Conservation (phyloP, 1,140 invertebrate species). For the Melipona quadrifasciata region DNA sequence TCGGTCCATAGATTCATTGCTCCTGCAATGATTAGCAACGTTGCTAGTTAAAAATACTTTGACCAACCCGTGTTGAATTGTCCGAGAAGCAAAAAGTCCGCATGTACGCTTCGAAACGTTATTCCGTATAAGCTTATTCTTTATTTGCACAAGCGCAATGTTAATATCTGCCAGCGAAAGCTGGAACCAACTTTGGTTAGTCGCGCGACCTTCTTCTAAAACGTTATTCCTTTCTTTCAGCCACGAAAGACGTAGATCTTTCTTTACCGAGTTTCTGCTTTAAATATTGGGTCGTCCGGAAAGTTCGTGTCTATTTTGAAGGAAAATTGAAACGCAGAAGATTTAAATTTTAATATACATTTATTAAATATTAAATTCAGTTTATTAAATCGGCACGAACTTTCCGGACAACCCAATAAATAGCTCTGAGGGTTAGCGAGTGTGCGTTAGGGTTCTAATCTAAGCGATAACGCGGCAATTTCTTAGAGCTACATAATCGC, state of each 20-base stretch:
- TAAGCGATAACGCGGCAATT: slow-evolving; percentile 7
- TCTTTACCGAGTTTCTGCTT: not conserved
- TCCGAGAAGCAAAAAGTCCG: no score
- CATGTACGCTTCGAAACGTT: not conserved
- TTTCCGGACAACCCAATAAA: no score
- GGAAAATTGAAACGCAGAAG: no score
- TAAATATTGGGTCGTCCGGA: no score
- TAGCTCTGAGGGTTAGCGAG: not conserved
- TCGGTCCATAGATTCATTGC: no score
- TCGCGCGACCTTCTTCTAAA: not conserved
- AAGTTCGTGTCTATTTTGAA: no score
- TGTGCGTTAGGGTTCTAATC: not conserved
- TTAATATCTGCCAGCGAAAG: not conserved
- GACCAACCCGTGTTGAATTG: not conserved
- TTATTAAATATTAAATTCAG: no score
- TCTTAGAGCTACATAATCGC: slow-evolving; percentile 37
- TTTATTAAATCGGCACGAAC: no score
- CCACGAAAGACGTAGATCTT: not conserved
- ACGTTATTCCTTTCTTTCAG: not conserved
- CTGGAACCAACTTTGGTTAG: not conserved
- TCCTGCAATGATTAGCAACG: no score
- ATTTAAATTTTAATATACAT: no score
- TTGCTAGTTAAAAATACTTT: no score
- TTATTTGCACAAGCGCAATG: not conserved
- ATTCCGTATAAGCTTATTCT: no score